Conservation (phyloP, 2,797 vertebrate species). For the Catamblyrhynchus diadema region DNA sequence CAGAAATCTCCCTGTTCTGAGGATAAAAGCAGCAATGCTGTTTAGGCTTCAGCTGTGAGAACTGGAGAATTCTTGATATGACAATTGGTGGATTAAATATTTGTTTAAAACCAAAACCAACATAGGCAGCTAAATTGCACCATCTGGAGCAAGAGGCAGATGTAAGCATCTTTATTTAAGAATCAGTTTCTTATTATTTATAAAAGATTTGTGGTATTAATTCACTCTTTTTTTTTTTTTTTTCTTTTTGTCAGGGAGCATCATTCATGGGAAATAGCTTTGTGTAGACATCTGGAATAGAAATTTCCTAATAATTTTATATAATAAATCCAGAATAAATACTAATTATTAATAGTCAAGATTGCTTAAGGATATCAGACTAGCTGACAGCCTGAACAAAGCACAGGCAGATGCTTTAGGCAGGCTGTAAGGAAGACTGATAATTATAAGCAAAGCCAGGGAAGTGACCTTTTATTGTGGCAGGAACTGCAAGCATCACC, state of each 20-base stretch:
- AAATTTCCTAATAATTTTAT: not conserved
- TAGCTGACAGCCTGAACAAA: not conserved
- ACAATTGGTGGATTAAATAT: slow-evolving; percentile 64
- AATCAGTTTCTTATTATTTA: slow-evolving; percentile 45
- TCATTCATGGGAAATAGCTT: slow-evolving; percentile 21
- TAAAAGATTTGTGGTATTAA: slow-evolving; percentile 57
- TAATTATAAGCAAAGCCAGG: not conserved
- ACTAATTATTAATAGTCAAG: slow-evolving; percentile 15
- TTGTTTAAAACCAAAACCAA: slow-evolving; percentile 66
- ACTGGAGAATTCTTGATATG: slow-evolving; percentile 56
- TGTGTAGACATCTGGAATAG: not conserved
- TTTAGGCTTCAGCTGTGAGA: slow-evolving; percentile 52
- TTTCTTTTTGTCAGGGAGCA: not conserved
- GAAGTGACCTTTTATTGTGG: not conserved
- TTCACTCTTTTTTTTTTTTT: not conserved
- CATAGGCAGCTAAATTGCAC: slow-evolving; percentile 74
- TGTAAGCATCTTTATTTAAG: slow-evolving; percentile 71
- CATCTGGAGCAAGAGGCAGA: slow-evolving; percentile 75
- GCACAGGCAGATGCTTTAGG: not conserved
- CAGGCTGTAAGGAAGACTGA: not conserved
- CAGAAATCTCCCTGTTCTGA: slow-evolving; percentile 55
- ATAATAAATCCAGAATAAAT: slow-evolving; percentile 19
- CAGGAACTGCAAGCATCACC: not conserved
- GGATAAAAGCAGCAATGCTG: slow-evolving; percentile 60
- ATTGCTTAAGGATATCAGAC: not conserved